Evolutionary conservation across 2,888 invertebrate species (phyloP).

Genomic region (Epinotia demarniana): DNA sequence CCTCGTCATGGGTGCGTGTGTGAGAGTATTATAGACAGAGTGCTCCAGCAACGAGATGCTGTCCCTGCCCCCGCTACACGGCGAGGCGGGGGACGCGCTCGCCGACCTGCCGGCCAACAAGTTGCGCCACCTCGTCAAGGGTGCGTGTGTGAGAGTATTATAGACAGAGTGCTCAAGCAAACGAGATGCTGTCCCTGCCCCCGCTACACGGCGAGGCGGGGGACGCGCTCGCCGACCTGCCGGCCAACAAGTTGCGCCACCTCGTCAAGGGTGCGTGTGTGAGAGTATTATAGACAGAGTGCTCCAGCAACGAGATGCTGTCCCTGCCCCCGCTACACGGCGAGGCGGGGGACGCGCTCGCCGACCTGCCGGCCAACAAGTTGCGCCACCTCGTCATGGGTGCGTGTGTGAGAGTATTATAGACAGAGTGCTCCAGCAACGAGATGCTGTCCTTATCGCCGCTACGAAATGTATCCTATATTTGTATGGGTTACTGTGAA

Average conservation of each 20-base stretch:
- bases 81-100: constrained; percentile 89
- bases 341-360: constrained; percentile 93
- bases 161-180: too few relatives aligned
- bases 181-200: not conserved
- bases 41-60: too few relatives aligned
- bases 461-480: too few relatives aligned
- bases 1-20: constrained; percentile 89
- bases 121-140: constrained; percentile 65
- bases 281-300: too few relatives aligned
- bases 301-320: constrained; percentile 86
- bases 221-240: constrained; percentile 86
- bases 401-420: too few relatives aligned
- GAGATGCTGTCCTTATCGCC: too few relatives aligned
- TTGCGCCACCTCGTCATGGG: too few relatives aligned
- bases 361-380: constrained; percentile 56
- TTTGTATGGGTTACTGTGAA: too few relatives aligned
- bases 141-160: too few relatives aligned
- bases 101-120: constrained; percentile 89
- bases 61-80: too few relatives aligned
- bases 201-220: not conserved
- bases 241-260: constrained; percentile 54
- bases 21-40: not conserved
- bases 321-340: constrained; percentile 91
- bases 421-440: too few relatives aligned
- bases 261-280: too few relatives aligned